Evolutionary conservation across 2,797 vertebrate genomes (phyloP), one percentile per base, ranked within the genome.

Genomic region (Anguilla marmorata): DNA sequence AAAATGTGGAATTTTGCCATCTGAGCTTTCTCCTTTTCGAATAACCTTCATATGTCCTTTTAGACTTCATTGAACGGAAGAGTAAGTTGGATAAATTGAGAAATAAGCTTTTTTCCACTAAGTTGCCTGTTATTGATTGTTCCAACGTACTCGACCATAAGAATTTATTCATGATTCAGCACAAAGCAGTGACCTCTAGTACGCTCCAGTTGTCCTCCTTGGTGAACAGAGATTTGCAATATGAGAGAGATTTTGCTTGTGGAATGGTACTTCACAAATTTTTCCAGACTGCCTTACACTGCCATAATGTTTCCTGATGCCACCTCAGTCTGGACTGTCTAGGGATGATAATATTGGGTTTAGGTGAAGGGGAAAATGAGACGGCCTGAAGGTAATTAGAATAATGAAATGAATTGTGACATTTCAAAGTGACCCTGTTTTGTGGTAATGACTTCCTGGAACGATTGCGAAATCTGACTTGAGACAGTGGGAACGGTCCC

Each of bases 401-500:
- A 37, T 56, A 85, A 85, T 87, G 72, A 84, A n/a, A 88, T 87
- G 87, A 88, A 87, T 84, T 85, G 30, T 63, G 86, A 86, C 88
- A 89, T 88, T 85, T 54, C 66, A 83, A 58, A 85, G 54, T 66
- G 56, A 82, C 85, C 84, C 80, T 86, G 85, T 37, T 82, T 76
- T 58, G 84, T 19, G 56, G 24, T 30, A 54, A 56, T 48, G 86
- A 33, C 37, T n/a, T 52, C 74, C 50, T 33, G 54, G 50, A 86
- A 82, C 5, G 37, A 48, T 37, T 85, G 87, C 33, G 48, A 56
- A 74, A 80, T 52, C 58, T 45, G 80, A 37, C 82, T 54, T 50
- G 21, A 27, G 63, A 69, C n/a, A 24, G 33, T n/a, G 60, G n/a
- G 37, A 60, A 19, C 37, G n/a, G 33, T 7, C 3, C 63, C 50